A percentile compares a stretch with the other conserved stretches of the same genome.
Evolutionary conservation across 2,113 vertebrate genomes (phyloP).

Genomic region (Baryphthengus martii): DNA sequence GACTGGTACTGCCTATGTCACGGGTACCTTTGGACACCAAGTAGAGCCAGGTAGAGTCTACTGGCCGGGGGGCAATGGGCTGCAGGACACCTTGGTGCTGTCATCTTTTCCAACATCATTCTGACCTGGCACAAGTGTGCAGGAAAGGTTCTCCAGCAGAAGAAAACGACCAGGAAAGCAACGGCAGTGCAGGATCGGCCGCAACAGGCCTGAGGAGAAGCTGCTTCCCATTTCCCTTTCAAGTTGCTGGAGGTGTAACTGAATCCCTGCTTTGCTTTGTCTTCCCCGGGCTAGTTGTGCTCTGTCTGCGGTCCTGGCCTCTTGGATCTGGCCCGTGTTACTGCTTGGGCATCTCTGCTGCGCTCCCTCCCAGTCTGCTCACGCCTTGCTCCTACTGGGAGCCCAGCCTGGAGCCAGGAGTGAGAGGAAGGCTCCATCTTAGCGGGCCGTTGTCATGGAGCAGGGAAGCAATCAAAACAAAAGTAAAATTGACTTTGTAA

Average conservation of each 20-base stretch:
- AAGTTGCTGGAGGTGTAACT: not conserved
- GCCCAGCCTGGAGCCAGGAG: not conserved
- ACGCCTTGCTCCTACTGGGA: accelerated
- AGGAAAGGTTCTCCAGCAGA: not conserved
- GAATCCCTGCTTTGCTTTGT: not conserved
- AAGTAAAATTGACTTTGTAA: not conserved
- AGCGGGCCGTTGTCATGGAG: no score
- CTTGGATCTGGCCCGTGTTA: accelerated
- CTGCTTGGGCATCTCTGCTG: not conserved
- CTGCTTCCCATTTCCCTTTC: not conserved
- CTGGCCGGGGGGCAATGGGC: not conserved
- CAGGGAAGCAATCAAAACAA: not conserved
- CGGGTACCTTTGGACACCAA: accelerated
- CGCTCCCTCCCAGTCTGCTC: not conserved
- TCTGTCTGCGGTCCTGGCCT: not conserved
- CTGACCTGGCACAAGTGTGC: not conserved
- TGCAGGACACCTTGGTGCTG: accelerated
- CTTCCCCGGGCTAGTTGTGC: no score
- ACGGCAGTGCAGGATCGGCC: not conserved
- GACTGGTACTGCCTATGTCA: not conserved
- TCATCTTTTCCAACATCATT: not conserved
- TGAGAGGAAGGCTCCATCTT: not conserved
- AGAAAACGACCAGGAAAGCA: not conserved
- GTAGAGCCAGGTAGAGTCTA: not conserved
- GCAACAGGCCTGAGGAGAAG: not conserved